phyloP scores from a whole-genome alignment of 2,888 invertebrate species.

The Heliconius erato region DNA sequence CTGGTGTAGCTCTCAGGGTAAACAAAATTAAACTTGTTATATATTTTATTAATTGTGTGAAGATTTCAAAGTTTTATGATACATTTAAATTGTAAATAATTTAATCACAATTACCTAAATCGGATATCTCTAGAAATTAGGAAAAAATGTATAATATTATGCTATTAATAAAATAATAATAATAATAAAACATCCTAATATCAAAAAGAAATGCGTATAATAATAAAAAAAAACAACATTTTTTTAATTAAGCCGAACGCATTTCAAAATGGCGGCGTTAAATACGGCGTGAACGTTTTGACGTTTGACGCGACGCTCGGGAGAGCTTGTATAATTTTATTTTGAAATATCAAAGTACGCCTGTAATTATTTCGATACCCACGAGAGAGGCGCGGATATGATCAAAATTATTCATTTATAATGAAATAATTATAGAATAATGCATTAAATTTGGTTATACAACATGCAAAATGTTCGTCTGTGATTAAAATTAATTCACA shows the following conservation, averaged over 20 bases:
- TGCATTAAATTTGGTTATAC: not conserved
- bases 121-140: no score
- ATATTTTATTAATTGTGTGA: not conserved
- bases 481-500: not conserved
- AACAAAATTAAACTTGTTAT: not conserved
- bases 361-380: conserved; percentile 27
- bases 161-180: not conserved
- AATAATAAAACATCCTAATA: not conserved
- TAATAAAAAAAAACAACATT: conserved; percentile 8
- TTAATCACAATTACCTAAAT: no score
- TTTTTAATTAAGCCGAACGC: conserved; percentile 27
- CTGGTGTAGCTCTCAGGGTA: not conserved
- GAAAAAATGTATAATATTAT: no score
- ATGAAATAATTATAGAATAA: not conserved
- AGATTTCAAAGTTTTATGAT: not conserved
- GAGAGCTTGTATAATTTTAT: conserved; percentile 34
- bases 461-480: not conserved
- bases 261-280: conserved; percentile 40
- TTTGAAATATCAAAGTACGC: conserved; percentile 35
- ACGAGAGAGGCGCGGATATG: conserved; percentile 11
- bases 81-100: not conserved
- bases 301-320: conserved; percentile 49
- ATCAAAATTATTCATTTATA: conserved; percentile 8
- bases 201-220: not conserved
- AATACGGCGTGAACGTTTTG: conserved; percentile 52